Conservation (phyloP, 2,797 vertebrate species). For the Dendrocincla tyrannina region DNA sequence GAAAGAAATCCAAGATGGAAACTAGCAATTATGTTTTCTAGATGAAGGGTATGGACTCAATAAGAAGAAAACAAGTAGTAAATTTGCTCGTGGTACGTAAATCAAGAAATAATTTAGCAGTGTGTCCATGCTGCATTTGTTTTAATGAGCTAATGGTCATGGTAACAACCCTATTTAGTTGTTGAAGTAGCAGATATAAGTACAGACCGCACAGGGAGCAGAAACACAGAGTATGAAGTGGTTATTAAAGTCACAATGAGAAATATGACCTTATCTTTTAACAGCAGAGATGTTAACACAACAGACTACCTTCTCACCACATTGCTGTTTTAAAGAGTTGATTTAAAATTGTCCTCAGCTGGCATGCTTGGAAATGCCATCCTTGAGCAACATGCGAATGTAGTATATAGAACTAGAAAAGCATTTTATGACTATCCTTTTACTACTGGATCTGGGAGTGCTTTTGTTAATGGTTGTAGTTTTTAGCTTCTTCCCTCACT, state of each 20-base stretch:
- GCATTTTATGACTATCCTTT: neutral
- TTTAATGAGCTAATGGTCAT: neutral
- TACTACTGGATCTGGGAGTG: neutral
- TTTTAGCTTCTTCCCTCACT: neutral
- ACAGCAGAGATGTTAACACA: conserved; percentile 49
- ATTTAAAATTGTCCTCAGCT: conserved; percentile 32
- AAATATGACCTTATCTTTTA: conserved; percentile 47
- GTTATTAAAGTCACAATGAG: conserved; percentile 38
- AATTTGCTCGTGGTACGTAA: neutral
- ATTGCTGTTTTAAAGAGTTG: conserved; percentile 47
- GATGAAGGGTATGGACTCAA: neutral
- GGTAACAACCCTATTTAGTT: neutral
- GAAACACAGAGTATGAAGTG: conserved; percentile 4
- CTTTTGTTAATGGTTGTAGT: neutral
- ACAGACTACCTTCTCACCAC: conserved; percentile 20
- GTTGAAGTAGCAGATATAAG: conserved; percentile 47
- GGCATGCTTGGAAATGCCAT: conserved; percentile 28
- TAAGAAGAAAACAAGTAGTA: neutral
- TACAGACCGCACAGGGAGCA: neutral
- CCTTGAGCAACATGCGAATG: neutral
- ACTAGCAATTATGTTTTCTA: neutral
- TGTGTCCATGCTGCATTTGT: neutral
- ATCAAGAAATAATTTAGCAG: neutral
- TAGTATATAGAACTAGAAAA: neutral
- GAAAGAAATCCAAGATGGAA: neutral